Conservation (phyloP, 2,888 invertebrate species). For the Tetranychus piercei region DNA sequence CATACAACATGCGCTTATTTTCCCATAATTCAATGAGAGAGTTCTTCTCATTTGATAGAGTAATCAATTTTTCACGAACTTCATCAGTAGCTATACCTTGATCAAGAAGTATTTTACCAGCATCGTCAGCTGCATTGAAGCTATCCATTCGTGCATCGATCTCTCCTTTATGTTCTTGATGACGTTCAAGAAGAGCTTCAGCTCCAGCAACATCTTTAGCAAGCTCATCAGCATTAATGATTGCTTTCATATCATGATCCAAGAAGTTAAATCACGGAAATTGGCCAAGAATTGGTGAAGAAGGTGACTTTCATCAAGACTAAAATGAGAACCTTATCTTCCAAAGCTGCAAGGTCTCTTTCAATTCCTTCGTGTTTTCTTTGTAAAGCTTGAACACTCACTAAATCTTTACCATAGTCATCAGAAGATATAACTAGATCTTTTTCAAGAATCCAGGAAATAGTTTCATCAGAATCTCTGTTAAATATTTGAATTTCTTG, state of each 20-base stretch:
- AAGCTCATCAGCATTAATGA: constrained; percentile 90
- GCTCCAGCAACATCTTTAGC: constrained; percentile 99
- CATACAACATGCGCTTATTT: too few relatives aligned
- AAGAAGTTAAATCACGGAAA: constrained; percentile 81
- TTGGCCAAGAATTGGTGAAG: constrained; percentile 93
- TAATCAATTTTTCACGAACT: constrained; percentile 64
- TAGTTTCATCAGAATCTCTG: constrained; percentile 88
- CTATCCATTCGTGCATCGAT: constrained; percentile 95
- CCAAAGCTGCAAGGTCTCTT: constrained; percentile 82
- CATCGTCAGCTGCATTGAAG: constrained; percentile 65
- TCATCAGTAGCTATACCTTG: constrained; percentile 75
- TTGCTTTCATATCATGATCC: constrained; percentile 93
- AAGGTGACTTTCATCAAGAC: constrained; percentile 81
- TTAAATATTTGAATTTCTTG: constrained; percentile 98
- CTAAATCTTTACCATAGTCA: constrained; percentile 88
- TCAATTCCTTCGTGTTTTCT: constrained; percentile 69
- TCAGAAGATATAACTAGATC: constrained; percentile 90
- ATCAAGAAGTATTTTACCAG: constrained; percentile 67
- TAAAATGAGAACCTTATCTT: constrained; percentile 68
- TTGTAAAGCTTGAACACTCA: constrained; percentile 56
- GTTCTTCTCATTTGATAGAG: constrained; percentile 61
- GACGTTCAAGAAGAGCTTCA: constrained; percentile 83
- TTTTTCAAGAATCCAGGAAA: constrained; percentile 98
- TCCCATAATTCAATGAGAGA: constrained; percentile 81
- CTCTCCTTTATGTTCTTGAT: constrained; percentile 92